These are phyloP conservation scores for Caenorhabditis zanzibari DNA, from an alignment of 2,888 invertebrate species.

Conservation along the genomic window DNA sequence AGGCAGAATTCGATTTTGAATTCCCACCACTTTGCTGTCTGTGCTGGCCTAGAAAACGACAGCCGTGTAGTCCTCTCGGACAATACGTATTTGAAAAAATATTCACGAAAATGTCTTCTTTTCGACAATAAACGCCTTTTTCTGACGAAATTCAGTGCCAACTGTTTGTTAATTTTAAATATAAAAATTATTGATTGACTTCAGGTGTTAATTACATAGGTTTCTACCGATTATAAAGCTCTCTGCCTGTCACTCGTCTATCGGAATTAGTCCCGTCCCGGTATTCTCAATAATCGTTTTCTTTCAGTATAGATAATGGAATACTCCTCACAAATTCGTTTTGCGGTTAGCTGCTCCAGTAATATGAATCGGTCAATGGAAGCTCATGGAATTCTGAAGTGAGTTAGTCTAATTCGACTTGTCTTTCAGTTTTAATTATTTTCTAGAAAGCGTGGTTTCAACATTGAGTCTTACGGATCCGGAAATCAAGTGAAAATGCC, in stretches of 20 bases:
- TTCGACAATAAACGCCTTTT: no score
- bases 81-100: constrained; percentile 1
- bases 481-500: constrained; percentile 92
- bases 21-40: background rate
- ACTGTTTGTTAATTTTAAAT: background rate
- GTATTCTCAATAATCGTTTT: background rate
- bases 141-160: background rate
- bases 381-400: constrained; percentile 95
- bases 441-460: constrained; percentile 94
- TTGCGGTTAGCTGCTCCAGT: constrained; percentile 98
- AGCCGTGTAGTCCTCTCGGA: constrained; percentile 35
- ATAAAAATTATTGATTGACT: no score
- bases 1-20: background rate
- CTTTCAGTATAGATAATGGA: constrained; percentile 23
- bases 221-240: background rate
- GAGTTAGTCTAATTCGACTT: constrained; percentile 74
- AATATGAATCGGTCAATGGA: constrained; percentile 99
- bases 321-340: constrained; percentile 52
- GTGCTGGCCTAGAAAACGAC: constrained; percentile 23
- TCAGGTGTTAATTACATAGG: no score
- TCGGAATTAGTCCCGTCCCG: no score
- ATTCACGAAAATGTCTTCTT: background rate
- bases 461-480: constrained; percentile 87
- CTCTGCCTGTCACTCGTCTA: background rate
- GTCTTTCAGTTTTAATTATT: background rate